Evolutionary conservation across 2,113 vertebrate genomes (phyloP).

Genomic region (Platichthys stellatus): DNA sequence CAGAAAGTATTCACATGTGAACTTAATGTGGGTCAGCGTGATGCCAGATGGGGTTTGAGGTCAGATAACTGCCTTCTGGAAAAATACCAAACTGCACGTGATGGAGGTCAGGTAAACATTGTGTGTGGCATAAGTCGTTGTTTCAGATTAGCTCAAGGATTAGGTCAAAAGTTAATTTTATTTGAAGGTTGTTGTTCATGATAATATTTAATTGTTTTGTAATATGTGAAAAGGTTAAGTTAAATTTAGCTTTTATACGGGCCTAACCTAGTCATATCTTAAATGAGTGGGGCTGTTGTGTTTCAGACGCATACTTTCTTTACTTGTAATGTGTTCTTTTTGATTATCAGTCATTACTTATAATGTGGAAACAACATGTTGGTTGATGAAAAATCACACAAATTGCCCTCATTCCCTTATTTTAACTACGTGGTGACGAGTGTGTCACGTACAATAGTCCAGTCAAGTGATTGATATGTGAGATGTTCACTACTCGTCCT

Average conservation of each 20-base stretch:
- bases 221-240: too few relatives aligned
- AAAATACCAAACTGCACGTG: slow-evolving; percentile 41
- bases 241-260: too few relatives aligned
- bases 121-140: slow-evolving; percentile 9
- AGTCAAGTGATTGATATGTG: slow-evolving; percentile 11
- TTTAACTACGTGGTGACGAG: slow-evolving; percentile 17
- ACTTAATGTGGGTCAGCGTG: not conserved
- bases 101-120: slow-evolving; percentile 48
- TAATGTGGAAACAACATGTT: not conserved
- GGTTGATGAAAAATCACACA: not conserved
- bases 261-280: not conserved
- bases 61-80: slow-evolving; percentile 51
- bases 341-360: not conserved
- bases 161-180: not conserved
- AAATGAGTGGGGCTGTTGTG: too few relatives aligned
- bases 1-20: not conserved
- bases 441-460: not conserved
- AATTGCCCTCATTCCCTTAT: not conserved
- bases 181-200: not conserved
- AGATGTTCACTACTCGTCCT: not conserved
- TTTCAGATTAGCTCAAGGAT: not conserved
- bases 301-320: not conserved
- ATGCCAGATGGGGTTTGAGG: slow-evolving; percentile 41
- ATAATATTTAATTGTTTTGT: not conserved
- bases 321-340: not conserved